Evolutionary conservation across 1,140 invertebrate genomes (phyloP).

Genomic region (Holotrichia oblita): DNA sequence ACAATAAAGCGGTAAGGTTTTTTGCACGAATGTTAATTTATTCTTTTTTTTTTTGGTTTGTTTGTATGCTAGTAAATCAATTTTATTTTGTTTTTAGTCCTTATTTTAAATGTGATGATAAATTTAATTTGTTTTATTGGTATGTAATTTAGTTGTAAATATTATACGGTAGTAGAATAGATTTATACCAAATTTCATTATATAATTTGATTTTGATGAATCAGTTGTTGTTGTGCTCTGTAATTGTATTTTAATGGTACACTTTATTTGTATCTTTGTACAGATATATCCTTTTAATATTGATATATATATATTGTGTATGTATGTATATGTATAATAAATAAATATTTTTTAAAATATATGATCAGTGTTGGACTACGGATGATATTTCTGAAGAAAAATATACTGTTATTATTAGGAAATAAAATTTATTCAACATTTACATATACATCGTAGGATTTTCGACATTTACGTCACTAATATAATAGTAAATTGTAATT

Average conservation of each 20-base stretch:
- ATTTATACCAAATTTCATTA: background rate
- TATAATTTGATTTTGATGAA: background rate
- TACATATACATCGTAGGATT: background rate
- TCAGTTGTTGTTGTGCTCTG: background rate
- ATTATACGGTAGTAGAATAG: background rate
- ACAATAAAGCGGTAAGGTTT: too few relatives aligned
- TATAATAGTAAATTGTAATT: background rate
- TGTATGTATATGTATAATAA: constrained; percentile 1
- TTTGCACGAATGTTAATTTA: too few relatives aligned
- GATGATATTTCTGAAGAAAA: too few relatives aligned
- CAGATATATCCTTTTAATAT: constrained; percentile 23
- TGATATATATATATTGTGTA: background rate
- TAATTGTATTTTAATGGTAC: background rate
- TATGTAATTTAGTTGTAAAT: constrained; percentile 7
- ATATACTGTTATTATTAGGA: too few relatives aligned
- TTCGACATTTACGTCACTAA: background rate
- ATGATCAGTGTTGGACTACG: too few relatives aligned
- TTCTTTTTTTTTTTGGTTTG: too few relatives aligned
- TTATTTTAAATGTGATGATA: background rate
- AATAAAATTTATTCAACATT: constrained; percentile 3
- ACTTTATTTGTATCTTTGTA: background rate
- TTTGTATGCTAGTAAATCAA: too few relatives aligned
- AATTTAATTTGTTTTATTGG: constrained; percentile 41
- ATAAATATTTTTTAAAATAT: constrained; percentile 26
- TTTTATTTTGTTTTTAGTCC: background rate